Evolutionary conservation across 2,797 vertebrate species (phyloP).

Genomic region (Cyclura pinguis): DNA sequence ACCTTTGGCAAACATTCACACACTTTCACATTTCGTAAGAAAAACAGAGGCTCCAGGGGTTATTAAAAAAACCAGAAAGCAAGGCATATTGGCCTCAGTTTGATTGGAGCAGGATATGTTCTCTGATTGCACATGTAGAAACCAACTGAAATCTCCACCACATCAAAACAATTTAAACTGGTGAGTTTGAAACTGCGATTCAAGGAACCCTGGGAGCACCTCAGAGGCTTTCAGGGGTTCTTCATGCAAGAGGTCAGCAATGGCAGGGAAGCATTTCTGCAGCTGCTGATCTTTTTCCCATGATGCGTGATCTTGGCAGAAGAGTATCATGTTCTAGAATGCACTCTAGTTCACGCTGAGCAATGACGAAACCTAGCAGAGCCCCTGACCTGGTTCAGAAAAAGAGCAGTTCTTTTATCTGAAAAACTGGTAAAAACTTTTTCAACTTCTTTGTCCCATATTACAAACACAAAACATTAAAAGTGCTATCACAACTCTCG

Average conservation of each 20-base stretch:
- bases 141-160: slow-evolving; percentile 18
- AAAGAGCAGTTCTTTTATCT: not conserved
- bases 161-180: not conserved
- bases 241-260: too few relatives aligned
- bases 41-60: not conserved
- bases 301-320: not conserved
- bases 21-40: not conserved
- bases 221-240: not conserved
- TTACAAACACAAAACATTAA: slow-evolving; percentile 56
- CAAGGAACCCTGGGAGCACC: not conserved
- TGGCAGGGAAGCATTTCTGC: not conserved
- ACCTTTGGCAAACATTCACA: not conserved
- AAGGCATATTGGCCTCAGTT: not conserved
- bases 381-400: not conserved
- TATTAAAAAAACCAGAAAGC: slow-evolving; percentile 5
- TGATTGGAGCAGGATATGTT: not conserved
- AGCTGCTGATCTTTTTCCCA: not conserved
- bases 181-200: not conserved
- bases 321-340: not conserved
- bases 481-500: slow-evolving; percentile 58
- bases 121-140: not conserved
- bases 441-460: slow-evolving; percentile 47
- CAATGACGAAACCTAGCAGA: not conserved
- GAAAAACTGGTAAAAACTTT: slow-evolving; percentile 22
- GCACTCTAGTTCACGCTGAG: not conserved